Base-by-base conservation (phyloP, 2,888 invertebrate species). In the Chironomus riparius region DNA sequence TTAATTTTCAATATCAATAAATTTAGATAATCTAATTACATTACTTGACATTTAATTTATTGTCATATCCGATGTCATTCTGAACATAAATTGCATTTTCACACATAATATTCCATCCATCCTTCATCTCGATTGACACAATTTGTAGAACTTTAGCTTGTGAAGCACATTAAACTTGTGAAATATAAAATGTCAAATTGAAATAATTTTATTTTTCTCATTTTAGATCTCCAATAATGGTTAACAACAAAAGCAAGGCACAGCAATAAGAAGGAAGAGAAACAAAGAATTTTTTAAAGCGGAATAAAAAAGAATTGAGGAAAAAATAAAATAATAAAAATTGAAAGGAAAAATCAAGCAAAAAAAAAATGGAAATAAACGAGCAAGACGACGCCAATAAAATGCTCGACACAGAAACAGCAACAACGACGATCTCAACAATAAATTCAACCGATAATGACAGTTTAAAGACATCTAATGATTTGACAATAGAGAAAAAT, bases 191-290 rank as follows among this genome's bases (percentile, higher is more conserved):
- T 38, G 38, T 38, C 38, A 38, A 38, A 38, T 38, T 38, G 7
- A 38, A 56, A 15, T 56, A 56, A 56, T 56, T 56, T 56, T 56
- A 6, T 21, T 47, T 47, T 47, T 70, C 21, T 70, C 22, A 38
- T 70, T 70, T 24, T 70, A 70, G 70, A 22, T 70, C 56, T 38
- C 10, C 71, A 71, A 61, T 61, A 56, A 71, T 71, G 71, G 38
- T 56, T 56, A 15, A 15, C 56, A 56, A 15, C 56, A 18, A 56
- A 10, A 56, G 56, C 56, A 56, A 5, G 15, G 4, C n/a, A 56
- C 15, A 56, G 18, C 18, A 18, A 56, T 7, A 56, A 18, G 18
- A 15, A 18, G 56, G 7, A 56, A 6, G 56, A 56, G 15, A 56
- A 18, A 7, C 56, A 56, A 56, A 56, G 56, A 56, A 56, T 15